Evolutionary conservation across 1,140 invertebrate species (phyloP), one percentile per base, ranked within the genome.

Genomic region (Himalopsyche phryganea): DNA sequence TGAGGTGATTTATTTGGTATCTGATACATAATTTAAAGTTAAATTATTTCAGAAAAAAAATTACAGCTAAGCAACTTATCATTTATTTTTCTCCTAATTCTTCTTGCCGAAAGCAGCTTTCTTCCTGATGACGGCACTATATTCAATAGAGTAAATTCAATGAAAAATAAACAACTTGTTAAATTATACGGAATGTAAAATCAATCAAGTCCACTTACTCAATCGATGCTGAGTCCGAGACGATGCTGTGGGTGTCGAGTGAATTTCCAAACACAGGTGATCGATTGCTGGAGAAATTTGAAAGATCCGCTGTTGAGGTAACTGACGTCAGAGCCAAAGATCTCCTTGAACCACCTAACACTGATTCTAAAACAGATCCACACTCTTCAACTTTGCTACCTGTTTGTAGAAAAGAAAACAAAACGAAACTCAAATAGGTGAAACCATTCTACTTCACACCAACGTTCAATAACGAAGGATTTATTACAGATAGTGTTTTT

Each of bases 241-340:
- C 81, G 71, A 85, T 85, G 71, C 85, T 87, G 69, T 88, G 86
- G 7, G 86, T 86, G 70, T 88, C 86, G 36, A 86, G 76, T 61
- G 84, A 86, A 71, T 88, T 88, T 67, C 87, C 85, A 40, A 85
- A 80, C 6, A 83, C 85, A 66, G 87, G 85, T 1, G 86, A 88
- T 50, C 85, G 78, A 1, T 85, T 87, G 57, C 86, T 86, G 28
- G 88, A 90, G 71, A 90, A 87, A 41, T 89, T 86, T 55, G 87
- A 89, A 15, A 91, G 73, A 71, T 91, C 88, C 1, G 89, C 88
- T 2, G 89, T 90, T 9, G 89, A 91, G 1, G 89, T 91, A 14
- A 90, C 86, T 50, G 87, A 90, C 1, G 90, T 92, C 63, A 90
- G 89, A 10, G 89, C 88, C 32, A 92, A 76, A 19, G 89, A 91